phyloP scores from a whole-genome alignment of 2,797 vertebrate species.

The Manis crassicaudata region DNA sequence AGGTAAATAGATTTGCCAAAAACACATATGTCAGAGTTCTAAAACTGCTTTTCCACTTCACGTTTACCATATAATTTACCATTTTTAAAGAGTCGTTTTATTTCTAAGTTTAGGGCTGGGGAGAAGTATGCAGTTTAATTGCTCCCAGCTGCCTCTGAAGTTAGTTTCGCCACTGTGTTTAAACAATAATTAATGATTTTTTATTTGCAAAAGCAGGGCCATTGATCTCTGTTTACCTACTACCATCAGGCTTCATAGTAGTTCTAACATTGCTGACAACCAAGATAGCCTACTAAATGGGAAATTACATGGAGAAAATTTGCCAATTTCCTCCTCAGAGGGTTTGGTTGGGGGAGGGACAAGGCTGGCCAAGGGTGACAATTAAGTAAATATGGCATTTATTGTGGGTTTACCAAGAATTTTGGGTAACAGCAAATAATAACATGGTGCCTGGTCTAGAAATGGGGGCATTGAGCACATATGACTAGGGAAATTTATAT shows the following conservation, averaged over 20 bases:
- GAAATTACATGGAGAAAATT: slow-evolving; percentile 28
- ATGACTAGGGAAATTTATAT: not conserved
- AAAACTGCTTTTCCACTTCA: slow-evolving; percentile 47
- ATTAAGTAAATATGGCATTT: slow-evolving; percentile 44
- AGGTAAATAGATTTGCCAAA: slow-evolving; percentile 59
- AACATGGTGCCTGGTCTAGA: not conserved
- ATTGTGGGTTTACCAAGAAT: not conserved
- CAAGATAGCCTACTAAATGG: not conserved
- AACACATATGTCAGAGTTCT: slow-evolving; percentile 27
- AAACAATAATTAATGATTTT: slow-evolving; percentile 31
- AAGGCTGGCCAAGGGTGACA: not conserved
- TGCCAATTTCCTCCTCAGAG: slow-evolving; percentile 51
- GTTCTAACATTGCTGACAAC: slow-evolving; percentile 51
- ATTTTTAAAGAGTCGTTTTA: slow-evolving; percentile 59
- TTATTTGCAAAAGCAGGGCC: not conserved
- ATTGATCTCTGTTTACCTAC: slow-evolving; percentile 34
- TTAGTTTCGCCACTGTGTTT: slow-evolving; percentile 22
- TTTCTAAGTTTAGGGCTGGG: slow-evolving; percentile 14
- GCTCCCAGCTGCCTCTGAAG: not conserved
- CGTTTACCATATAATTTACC: slow-evolving; percentile 48
- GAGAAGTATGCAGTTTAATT: slow-evolving; percentile 46
- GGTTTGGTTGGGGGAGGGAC: not conserved
- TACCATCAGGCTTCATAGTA: slow-evolving; percentile 16
- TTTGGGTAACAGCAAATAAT: not conserved
- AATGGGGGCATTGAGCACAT: not conserved